Percentiles rank a stretch among this genome's conserved stretches.
These are phyloP conservation scores for Oxytorus armatus DNA, from an alignment of 2,888 invertebrate species.

Conservation along the genomic window DNA sequence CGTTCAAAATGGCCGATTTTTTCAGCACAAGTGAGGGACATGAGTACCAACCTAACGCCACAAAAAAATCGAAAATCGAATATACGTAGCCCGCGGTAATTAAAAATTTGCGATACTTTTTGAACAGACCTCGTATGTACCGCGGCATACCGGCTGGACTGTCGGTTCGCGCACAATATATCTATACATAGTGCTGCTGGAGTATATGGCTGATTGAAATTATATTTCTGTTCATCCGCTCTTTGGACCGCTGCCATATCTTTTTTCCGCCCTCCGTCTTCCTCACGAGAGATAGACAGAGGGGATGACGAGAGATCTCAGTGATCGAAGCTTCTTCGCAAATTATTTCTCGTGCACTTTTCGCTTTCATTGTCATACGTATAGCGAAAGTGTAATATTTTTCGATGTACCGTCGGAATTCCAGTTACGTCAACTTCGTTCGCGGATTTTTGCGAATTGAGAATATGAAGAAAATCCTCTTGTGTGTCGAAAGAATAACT, in stretches of 20 bases:
- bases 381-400: neutral
- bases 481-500: neutral
- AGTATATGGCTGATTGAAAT: conserved; percentile 75
- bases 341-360: conserved; percentile 14
- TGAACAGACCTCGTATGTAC: too few relatives aligned
- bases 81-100: too few relatives aligned
- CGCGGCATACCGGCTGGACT: conserved; percentile 51
- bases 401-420: neutral
- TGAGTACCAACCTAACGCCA: too few relatives aligned
- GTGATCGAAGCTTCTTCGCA: conserved; percentile 27
- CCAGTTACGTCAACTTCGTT: too few relatives aligned
- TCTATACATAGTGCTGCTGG: conserved; percentile 14
- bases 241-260: conserved; percentile 17
- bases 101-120: too few relatives aligned
- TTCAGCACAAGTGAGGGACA: too few relatives aligned
- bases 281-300: neutral
- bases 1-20: too few relatives aligned
- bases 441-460: conserved; percentile 17
- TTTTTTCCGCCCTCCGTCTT: neutral
- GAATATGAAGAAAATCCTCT: too few relatives aligned
- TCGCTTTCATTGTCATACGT: neutral
- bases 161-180: conserved; percentile 15
- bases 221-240: conserved; percentile 73
- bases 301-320: too few relatives aligned
- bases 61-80: too few relatives aligned